phyloP scores from a whole-genome alignment of 2,113 vertebrate species.

The Anolis sagrei region DNA sequence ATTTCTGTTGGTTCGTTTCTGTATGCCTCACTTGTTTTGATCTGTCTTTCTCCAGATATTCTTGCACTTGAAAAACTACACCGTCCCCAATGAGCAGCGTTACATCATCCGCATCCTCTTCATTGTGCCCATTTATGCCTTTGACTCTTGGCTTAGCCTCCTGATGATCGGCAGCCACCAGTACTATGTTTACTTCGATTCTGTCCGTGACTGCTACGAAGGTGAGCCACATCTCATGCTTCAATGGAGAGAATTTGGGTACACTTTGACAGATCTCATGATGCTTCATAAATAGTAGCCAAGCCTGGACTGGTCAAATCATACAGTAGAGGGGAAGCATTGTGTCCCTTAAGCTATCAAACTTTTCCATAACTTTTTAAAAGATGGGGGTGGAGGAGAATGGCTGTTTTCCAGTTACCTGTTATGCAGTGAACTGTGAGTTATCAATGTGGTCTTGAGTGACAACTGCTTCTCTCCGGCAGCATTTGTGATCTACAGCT shows the following conservation, averaged over 20 bases:
- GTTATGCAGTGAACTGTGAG: too few species aligned
- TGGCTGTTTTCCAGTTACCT: too few species aligned
- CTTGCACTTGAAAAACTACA: slow-evolving; percentile 90
- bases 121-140: slow-evolving; percentile 92
- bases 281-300: too few species aligned
- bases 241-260: too few species aligned
- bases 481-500: slow-evolving; percentile 99
- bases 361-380: too few species aligned
- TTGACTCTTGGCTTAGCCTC: slow-evolving; percentile 97
- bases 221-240: slow-evolving; percentile 67
- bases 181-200: slow-evolving; percentile 94
- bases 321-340: too few species aligned
- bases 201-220: slow-evolving; percentile 93
- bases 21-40: not conserved
- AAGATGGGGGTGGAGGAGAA: too few species aligned
- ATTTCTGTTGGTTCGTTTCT: too few species aligned
- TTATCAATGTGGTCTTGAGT: too few species aligned
- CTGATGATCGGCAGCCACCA: slow-evolving; percentile 92
- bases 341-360: too few species aligned
- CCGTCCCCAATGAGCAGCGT: slow-evolving; percentile 90
- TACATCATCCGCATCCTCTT: slow-evolving; percentile 96
- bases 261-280: too few species aligned
- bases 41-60: slow-evolving; percentile 83
- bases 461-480: not conserved
- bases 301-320: too few species aligned